phyloP scores from a whole-genome alignment of 1,140 invertebrate genomes.

The Drosophila hydei region DNA sequence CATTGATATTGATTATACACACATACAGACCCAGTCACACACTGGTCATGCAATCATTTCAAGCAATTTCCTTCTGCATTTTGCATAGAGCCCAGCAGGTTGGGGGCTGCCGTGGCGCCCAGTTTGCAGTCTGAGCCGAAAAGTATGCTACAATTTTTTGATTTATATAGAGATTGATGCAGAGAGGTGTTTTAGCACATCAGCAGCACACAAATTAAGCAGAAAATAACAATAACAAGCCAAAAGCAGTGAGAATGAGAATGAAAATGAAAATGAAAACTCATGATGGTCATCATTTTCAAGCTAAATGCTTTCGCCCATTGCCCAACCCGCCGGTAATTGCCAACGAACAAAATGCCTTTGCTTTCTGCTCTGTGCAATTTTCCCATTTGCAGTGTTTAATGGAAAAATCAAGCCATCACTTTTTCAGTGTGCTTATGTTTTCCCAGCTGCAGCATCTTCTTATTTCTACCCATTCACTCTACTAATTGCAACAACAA shows the following conservation, averaged over 20 bases:
- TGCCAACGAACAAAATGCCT: slow-evolving; percentile 46
- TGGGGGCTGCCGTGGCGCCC: not conserved
- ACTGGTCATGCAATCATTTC: slow-evolving; percentile 27
- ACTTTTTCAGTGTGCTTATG: slow-evolving; percentile 61
- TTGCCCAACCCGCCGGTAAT: slow-evolving; percentile 50
- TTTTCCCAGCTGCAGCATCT: slow-evolving; percentile 22
- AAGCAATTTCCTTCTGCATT: slow-evolving; percentile 30
- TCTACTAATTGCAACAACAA: slow-evolving; percentile 79
- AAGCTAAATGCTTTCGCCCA: slow-evolving; percentile 55
- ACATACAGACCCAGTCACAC: slow-evolving; percentile 2
- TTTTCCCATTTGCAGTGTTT: slow-evolving; percentile 68
- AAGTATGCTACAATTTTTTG: slow-evolving; percentile 41
- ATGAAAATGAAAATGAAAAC: slow-evolving; percentile 41
- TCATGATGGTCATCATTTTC: slow-evolving; percentile 53
- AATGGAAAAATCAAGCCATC: slow-evolving; percentile 71
- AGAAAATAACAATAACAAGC: slow-evolving; percentile 24
- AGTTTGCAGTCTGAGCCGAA: slow-evolving; percentile 15
- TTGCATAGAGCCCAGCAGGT: slow-evolving; percentile 9
- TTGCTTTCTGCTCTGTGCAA: slow-evolving; percentile 42
- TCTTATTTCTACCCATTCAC: not conserved
- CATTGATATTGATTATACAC: slow-evolving; percentile 33
- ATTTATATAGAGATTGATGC: slow-evolving; percentile 40
- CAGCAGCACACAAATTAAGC: slow-evolving; percentile 49
- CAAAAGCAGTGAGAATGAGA: slow-evolving; percentile 1
- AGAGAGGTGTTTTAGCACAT: slow-evolving; percentile 63